Evolutionary conservation across 2,113 vertebrate species (phyloP).

Genomic region (Oncorhynchus gorbuscha): DNA sequence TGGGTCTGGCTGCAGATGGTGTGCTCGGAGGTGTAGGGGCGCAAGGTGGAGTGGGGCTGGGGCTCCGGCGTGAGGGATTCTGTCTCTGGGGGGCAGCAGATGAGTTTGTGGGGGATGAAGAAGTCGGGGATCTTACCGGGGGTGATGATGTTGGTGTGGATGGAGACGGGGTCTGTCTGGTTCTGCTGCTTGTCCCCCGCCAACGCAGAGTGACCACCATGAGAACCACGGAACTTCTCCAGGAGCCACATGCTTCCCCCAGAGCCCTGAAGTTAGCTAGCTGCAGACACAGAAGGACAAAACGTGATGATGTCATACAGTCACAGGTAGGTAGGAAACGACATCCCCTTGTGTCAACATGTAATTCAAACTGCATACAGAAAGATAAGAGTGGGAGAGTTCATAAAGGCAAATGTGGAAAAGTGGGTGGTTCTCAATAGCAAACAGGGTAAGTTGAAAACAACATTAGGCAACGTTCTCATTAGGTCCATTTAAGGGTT

Average conservation of each 20-base stretch:
- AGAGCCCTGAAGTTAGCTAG: slow-evolving; percentile 42
- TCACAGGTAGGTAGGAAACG: too few relatives aligned
- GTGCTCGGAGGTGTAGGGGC: slow-evolving; percentile 80
- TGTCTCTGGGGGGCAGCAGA: slow-evolving; percentile 77
- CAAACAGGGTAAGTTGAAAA: too few relatives aligned
- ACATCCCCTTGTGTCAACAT: too few relatives aligned
- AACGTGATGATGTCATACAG: neutral
- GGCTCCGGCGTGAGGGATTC: slow-evolving; percentile 71
- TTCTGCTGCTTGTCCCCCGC: slow-evolving; percentile 57
- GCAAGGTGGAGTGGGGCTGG: slow-evolving; percentile 59
- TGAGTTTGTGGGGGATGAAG: slow-evolving; percentile 93
- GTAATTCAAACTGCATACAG: neutral
- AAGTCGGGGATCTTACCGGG: slow-evolving; percentile 95
- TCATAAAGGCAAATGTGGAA: too few relatives aligned
- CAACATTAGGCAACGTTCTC: too few relatives aligned
- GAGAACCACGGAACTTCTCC: slow-evolving; percentile 87
- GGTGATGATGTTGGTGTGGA: slow-evolving; percentile 93
- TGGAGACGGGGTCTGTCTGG: slow-evolving; percentile 72
- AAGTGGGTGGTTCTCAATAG: too few relatives aligned
- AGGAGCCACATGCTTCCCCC: slow-evolving; percentile 89
- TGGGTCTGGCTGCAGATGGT: slow-evolving; percentile 78
- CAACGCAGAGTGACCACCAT: slow-evolving; percentile 71
- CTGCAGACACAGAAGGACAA: slow-evolving; percentile 10
- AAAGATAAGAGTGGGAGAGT: neutral
- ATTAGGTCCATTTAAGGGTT: too few relatives aligned